Evolutionary conservation across 2,888 invertebrate genomes (phyloP).

Genomic region (Drosophila formosana): DNA sequence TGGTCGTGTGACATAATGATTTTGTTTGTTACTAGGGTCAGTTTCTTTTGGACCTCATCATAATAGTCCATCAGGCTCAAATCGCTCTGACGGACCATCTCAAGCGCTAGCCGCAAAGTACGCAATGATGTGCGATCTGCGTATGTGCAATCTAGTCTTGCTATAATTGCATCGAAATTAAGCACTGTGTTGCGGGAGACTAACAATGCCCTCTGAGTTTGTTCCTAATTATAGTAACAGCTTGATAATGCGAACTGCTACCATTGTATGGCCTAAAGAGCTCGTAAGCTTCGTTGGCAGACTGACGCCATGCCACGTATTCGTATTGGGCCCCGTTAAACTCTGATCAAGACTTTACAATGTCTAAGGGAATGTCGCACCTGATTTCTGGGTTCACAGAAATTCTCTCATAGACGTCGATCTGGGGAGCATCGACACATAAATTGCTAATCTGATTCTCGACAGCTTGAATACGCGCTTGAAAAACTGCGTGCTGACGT

Average conservation of each 20-base stretch:
- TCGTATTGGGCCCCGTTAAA: slow-evolving; percentile 3
- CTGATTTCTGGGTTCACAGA: not conserved
- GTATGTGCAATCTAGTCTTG: not conserved
- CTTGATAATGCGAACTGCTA: not conserved
- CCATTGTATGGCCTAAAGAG: not conserved
- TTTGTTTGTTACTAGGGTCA: too few relatives aligned
- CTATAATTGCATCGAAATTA: slow-evolving; percentile 1
- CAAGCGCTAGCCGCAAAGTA: not conserved
- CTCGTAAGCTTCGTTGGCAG: not conserved
- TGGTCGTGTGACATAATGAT: too few relatives aligned
- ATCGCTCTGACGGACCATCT: too few relatives aligned
- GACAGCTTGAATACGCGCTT: not conserved
- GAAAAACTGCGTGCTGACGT: not conserved
- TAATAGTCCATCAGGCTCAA: too few relatives aligned
- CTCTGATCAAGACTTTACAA: slow-evolving; percentile 1
- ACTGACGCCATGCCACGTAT: slow-evolving; percentile 4
- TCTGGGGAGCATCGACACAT: not conserved
- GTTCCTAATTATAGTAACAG: not conserved
- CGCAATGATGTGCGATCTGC: not conserved
- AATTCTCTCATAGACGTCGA: not conserved
- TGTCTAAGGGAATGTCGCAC: not conserved
- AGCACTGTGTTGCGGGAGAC: not conserved
- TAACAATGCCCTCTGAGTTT: not conserved
- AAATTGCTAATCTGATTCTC: too few relatives aligned
- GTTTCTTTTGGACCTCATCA: too few relatives aligned